Percentiles rank a stretch among this genome's conserved stretches.
These are phyloP conservation scores for Leptinotarsa peninsularis DNA, from an alignment of 2,888 invertebrate species.

Conservation along the genomic window DNA sequence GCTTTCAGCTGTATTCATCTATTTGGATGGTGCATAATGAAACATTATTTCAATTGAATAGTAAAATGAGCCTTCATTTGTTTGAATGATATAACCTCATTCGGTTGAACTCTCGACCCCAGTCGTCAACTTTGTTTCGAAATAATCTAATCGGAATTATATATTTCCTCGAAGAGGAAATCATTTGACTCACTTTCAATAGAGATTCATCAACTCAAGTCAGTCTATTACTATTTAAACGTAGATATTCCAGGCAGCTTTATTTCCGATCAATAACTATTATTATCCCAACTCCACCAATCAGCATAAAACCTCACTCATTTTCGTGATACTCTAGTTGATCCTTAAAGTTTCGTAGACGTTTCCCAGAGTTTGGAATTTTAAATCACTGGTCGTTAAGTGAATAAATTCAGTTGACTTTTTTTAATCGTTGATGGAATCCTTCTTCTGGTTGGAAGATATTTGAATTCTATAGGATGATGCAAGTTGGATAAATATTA, in stretches of 20 bases:
- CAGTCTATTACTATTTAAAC: background rate
- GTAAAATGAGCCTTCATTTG: no score
- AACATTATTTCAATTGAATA: no score
- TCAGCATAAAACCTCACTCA: constrained; percentile 34
- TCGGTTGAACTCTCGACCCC: background rate
- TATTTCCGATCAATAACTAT: constrained; percentile 29
- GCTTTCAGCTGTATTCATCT: no score
- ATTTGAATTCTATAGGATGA: background rate
- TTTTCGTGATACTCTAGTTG: constrained; percentile 33
- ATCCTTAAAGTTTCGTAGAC: constrained; percentile 26
- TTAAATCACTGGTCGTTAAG: constrained; percentile 16
- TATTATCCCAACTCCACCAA: constrained; percentile 36
- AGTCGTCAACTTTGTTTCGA: background rate
- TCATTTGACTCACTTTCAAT: background rate
- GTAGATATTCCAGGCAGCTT: background rate
- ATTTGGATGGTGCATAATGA: no score
- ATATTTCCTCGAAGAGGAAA: background rate
- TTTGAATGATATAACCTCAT: no score
- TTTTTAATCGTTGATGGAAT: background rate
- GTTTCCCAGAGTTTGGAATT: constrained; percentile 16
- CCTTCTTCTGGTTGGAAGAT: background rate
- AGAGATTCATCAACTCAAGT: background rate
- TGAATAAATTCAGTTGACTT: background rate
- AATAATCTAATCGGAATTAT: no score
- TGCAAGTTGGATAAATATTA: no score